Base-by-base conservation (phyloP, 1,140 invertebrate species). In the Drosophila arizonae region DNA sequence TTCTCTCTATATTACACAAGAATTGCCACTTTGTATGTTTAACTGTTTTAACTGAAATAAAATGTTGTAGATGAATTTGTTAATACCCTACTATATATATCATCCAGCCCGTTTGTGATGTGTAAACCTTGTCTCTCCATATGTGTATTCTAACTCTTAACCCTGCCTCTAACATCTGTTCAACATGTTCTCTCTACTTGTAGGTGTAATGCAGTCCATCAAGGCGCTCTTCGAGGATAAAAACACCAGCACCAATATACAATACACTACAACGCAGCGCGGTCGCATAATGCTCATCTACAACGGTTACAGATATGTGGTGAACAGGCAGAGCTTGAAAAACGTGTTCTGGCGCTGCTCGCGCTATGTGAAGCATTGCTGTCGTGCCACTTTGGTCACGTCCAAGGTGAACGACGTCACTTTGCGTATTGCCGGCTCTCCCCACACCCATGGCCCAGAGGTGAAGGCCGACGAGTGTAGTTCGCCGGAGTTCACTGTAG, bases 311-410 rank as follows among this genome's bases (percentile, higher is more conserved):
- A 72, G 85, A 28, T 92, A 91, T 51, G 91, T 92, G 6, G 87
- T 91, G 0, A 92, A 92, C 68, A 79, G 90, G 0, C 90, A 92
- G 63, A 91, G 90, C 26, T 65, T 85, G 6, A 92, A 92, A 54
- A 92, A 92, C 65, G 82, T 92, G 6, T 92, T 92, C 62, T 92
- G 91, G 91, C 70, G 91, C 2, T 92, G 91, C 58, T 89, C 90
- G 0, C 79, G 90, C 15, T 92, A 92, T 60, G 91, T 92, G 11
- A 91, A 91, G 62, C 89, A 85, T 60, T 80, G 79, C 11, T 92
- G 91, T 68, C 72, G 91, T 0, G 90, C 91, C 21, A 91, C 91
- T 0, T 54, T 91, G 21, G 91, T 91, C 6, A 92, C 91, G 2
- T 92, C 90, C 8, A 92, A 91, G 71, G 46, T 79, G 4, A 76